A percentile compares a stretch with the other conserved stretches of the same genome.
phyloP scores from a whole-genome alignment of 2,113 vertebrate genomes.

The Entomyzon cyanotis region DNA sequence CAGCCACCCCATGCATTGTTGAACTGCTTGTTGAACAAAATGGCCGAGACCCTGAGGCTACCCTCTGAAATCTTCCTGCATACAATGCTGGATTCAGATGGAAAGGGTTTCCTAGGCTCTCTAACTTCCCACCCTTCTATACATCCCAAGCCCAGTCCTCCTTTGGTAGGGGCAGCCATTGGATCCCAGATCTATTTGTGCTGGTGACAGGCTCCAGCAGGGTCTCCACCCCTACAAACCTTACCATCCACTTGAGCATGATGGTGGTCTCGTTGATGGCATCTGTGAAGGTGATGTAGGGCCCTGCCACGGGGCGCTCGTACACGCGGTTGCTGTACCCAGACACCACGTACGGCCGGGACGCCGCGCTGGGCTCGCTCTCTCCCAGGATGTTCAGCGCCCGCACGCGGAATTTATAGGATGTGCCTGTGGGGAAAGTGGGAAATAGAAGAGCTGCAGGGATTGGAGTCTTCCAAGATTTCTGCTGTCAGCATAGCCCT shows the following conservation, averaged over 20 bases:
- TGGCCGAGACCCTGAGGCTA: background rate
- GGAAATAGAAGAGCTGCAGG: background rate
- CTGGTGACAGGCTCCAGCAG: background rate
- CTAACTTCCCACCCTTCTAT: background rate
- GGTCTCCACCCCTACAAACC: background rate
- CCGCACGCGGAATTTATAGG: constrained; percentile 94
- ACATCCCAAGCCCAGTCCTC: background rate
- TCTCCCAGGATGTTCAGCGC: constrained; percentile 93
- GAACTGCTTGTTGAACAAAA: background rate
- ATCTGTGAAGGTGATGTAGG: constrained; percentile 97
- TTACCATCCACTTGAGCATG: constrained; percentile 97
- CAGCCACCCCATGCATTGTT: fast-evolving
- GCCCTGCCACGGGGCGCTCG: constrained; percentile 87
- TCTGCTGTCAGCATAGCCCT: background rate
- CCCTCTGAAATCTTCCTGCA: background rate
- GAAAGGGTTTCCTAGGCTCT: background rate
- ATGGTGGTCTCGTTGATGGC: constrained; percentile 96
- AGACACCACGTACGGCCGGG: constrained; percentile 89
- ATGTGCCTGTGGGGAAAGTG: constrained; percentile 76
- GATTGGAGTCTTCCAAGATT: background rate
- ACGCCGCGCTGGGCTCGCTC: constrained; percentile 90
- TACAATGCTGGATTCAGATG: background rate
- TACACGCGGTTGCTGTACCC: constrained; percentile 84
- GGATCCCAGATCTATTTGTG: background rate
- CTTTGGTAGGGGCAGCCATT: background rate